Evolutionary conservation across 2,113 vertebrate species (phyloP).

Genomic region (Engystomops pustulosus): DNA sequence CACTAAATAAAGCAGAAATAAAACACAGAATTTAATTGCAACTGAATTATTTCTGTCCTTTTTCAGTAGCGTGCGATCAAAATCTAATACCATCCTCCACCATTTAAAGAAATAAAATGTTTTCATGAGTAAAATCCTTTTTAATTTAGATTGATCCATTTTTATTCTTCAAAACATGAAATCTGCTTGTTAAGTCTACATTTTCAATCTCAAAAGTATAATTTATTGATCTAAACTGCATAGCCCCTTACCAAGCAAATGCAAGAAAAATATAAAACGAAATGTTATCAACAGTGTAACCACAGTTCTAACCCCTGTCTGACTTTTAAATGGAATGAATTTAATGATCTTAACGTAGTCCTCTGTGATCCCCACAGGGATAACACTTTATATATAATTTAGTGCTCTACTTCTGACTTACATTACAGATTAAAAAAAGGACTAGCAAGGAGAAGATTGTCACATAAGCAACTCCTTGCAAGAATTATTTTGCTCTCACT

Average conservation of each 20-base stretch:
- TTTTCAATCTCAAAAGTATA: slow-evolving; percentile 15
- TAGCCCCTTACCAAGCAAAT: slow-evolving; percentile 21
- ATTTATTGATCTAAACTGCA: slow-evolving; percentile 24
- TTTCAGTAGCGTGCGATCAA: neutral
- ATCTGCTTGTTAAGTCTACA: slow-evolving; percentile 31
- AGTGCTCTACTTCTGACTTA: slow-evolving; percentile 55
- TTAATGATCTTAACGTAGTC: slow-evolving; percentile 53
- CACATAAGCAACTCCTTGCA: slow-evolving; percentile 57
- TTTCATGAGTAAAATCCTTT: slow-evolving; percentile 9
- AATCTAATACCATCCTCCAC: neutral
- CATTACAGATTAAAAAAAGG: slow-evolving; percentile 42
- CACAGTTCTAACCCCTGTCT: slow-evolving; percentile 41
- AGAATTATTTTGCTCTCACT: slow-evolving; percentile 53
- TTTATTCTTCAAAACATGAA: slow-evolving; percentile 4
- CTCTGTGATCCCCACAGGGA: slow-evolving; percentile 52
- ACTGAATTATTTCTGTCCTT: neutral
- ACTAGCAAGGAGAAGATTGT: slow-evolving; percentile 41
- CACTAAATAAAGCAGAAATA: neutral
- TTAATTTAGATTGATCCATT: slow-evolving; percentile 3
- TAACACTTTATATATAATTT: slow-evolving; percentile 58
- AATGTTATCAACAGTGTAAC: slow-evolving; percentile 39
- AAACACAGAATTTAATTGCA: neutral
- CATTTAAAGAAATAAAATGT: slow-evolving; percentile 8
- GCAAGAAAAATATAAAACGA: slow-evolving; percentile 35
- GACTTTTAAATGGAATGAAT: slow-evolving; percentile 57